phyloP scores from a whole-genome alignment of 2,797 vertebrate genomes.

The Somateria mollissima region DNA sequence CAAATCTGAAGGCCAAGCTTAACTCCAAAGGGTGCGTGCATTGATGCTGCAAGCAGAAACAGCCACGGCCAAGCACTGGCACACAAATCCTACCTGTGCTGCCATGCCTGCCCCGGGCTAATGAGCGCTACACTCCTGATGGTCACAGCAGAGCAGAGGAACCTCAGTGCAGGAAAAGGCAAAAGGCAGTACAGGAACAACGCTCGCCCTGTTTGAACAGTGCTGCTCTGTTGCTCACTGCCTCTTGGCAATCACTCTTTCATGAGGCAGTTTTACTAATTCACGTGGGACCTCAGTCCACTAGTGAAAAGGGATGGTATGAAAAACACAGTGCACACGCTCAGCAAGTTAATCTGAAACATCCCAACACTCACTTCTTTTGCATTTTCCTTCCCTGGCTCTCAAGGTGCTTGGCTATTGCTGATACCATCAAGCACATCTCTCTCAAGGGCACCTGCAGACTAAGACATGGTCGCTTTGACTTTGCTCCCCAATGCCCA shows the following conservation, averaged over 20 bases:
- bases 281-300: not conserved
- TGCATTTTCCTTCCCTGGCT: not conserved
- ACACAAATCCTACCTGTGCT: not conserved
- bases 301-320: not conserved
- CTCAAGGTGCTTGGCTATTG: not conserved
- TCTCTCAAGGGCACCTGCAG: not conserved
- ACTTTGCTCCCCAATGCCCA: not conserved
- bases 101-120: not conserved
- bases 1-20: not conserved
- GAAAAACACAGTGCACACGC: not conserved
- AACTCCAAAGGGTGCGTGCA: not conserved
- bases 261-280: not conserved
- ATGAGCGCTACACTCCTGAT: accelerated
- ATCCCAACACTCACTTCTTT: not conserved
- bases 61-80: not conserved
- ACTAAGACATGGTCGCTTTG: not conserved
- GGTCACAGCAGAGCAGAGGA: not conserved
- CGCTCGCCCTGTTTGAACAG: not conserved
- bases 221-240: too few species aligned
- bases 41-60: not conserved
- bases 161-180: not conserved
- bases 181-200: not conserved
- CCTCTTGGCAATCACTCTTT: not conserved
- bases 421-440: not conserved
- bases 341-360: not conserved